Percentiles rank a stretch among this genome's conserved stretches.
phyloP scores from a whole-genome alignment of 2,113 vertebrate species.

The Abramis brama region DNA sequence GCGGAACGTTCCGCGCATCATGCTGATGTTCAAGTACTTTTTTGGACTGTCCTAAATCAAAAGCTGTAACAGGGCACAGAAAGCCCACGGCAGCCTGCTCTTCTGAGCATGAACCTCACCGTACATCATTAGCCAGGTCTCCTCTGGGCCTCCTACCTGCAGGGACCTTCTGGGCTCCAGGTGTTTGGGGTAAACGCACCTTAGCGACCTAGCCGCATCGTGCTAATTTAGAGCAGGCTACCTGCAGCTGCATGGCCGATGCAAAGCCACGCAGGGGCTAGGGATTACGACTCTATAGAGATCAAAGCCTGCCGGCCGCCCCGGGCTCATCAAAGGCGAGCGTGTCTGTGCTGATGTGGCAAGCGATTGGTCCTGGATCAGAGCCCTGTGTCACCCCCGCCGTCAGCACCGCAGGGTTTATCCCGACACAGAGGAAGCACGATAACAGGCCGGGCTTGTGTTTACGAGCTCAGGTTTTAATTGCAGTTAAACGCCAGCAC shows the following conservation, averaged over 20 bases:
- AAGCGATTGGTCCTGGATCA: conserved; percentile 69
- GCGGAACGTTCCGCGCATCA: conserved; percentile 65
- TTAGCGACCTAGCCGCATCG: conserved; percentile 71
- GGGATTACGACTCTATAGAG: conserved; percentile 81
- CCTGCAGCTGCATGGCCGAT: conserved; percentile 67
- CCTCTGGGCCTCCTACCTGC: conserved; percentile 76
- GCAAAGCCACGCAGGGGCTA: conserved; percentile 63
- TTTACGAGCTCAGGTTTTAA: conserved; percentile 75
- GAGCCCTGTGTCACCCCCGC: conserved; percentile 53
- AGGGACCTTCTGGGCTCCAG: conserved; percentile 71
- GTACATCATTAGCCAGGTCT: conserved; percentile 66
- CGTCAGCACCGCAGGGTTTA: conserved; percentile 71
- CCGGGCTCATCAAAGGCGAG: conserved; percentile 79
- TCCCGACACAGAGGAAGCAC: conserved; percentile 66
- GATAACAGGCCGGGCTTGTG: conserved; percentile 68
- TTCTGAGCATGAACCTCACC: conserved; percentile 57
- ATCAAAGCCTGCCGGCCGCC: conserved; percentile 75
- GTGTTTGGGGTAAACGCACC: conserved; percentile 75
- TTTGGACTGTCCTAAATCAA: conserved; percentile 56
- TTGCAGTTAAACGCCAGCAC: conserved; percentile 74
- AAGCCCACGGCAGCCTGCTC: conserved; percentile 59
- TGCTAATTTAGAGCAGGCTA: conserved; percentile 73
- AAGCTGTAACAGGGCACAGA: conserved; percentile 68
- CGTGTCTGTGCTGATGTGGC: conserved; percentile 74
- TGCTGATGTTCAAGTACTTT: conserved; percentile 17